These are phyloP conservation scores for Tuta absoluta DNA, from an alignment of 2,888 invertebrate species.

Conservation along the genomic window DNA sequence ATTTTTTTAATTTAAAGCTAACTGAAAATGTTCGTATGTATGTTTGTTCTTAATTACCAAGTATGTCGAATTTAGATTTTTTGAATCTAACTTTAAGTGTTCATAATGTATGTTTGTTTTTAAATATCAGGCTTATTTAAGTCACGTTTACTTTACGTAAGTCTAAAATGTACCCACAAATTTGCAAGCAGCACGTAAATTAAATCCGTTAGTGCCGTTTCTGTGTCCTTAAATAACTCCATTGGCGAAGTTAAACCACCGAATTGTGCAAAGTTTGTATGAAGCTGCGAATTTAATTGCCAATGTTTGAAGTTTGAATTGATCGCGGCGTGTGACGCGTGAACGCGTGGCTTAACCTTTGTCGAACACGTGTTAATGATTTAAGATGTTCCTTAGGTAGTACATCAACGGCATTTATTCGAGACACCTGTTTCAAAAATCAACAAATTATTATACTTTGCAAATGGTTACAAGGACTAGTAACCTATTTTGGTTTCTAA, in stretches of 20 bases:
- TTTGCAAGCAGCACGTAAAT: background rate
- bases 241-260: background rate
- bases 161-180: background rate
- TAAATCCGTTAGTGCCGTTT: background rate
- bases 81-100: no score
- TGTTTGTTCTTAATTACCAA: no score
- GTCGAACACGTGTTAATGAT: background rate
- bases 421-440: no score
- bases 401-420: no score
- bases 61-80: no score
- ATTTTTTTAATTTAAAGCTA: no score
- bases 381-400: background rate
- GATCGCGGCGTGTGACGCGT: background rate
- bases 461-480: no score
- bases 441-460: no score
- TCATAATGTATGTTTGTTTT: no score
- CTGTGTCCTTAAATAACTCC: background rate
- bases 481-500: no score
- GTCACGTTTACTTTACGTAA: background rate
- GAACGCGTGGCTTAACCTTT: background rate
- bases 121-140: no score
- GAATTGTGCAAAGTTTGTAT: constrained; percentile 1
- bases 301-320: constrained; percentile 1
- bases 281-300: background rate
- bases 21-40: no score